Conservation (phyloP, 2,888 invertebrate genomes). For the Drosophila lutescens region DNA sequence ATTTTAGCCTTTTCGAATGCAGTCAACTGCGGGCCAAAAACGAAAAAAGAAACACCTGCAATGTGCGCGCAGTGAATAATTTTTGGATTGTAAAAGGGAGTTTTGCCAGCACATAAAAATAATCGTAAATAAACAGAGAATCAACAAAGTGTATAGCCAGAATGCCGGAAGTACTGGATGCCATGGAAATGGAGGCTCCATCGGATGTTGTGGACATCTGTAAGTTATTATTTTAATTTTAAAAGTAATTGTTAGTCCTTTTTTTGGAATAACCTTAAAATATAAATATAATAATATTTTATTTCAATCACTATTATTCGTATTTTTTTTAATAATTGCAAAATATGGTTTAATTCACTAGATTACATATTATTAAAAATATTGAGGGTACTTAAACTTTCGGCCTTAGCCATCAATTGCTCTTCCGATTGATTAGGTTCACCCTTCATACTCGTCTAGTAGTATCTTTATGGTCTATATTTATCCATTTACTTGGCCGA, state of each 20-base stretch:
- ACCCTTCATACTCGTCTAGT: background rate
- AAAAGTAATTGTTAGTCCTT: background rate
- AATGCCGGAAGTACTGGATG: slow-evolving; percentile 41
- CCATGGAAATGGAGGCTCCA: slow-evolving; percentile 44
- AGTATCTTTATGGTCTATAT: slow-evolving; percentile 23
- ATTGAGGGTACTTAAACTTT: background rate
- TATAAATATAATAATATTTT: no score
- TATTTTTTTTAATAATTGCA: no score
- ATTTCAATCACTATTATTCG: no score
- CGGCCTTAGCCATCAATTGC: background rate
- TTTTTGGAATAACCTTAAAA: no score
- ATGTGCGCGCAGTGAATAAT: slow-evolving; percentile 18
- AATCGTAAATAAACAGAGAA: slow-evolving; percentile 7
- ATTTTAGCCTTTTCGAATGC: slow-evolving; percentile 38
- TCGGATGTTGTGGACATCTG: slow-evolving; percentile 38
- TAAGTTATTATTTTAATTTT: slow-evolving; percentile 17
- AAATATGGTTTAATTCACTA: no score
- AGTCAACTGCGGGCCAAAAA: slow-evolving; percentile 26
- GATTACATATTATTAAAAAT: no score
- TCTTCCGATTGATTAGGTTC: slow-evolving; percentile 6
- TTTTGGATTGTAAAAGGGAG: slow-evolving; percentile 6
- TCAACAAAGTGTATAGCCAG: background rate
- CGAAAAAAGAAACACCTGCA: slow-evolving; percentile 10
- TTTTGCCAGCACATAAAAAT: background rate
- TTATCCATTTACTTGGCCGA: slow-evolving; percentile 5